phyloP scores from a whole-genome alignment of 2,113 vertebrate genomes.

The Vicugna pacos region DNA sequence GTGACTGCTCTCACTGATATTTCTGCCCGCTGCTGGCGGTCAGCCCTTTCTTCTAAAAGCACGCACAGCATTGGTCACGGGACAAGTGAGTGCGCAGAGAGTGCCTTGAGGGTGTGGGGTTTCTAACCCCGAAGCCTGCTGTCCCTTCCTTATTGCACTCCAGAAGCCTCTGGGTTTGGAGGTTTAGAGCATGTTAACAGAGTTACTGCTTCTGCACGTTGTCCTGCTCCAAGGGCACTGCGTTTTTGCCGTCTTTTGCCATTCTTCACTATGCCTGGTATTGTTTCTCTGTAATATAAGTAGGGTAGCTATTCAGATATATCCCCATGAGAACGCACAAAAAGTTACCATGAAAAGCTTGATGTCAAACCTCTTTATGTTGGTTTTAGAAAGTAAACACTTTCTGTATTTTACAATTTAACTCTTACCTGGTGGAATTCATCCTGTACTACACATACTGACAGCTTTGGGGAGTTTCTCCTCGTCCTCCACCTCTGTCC shows the following conservation, averaged over 20 bases:
- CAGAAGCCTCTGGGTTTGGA: background rate
- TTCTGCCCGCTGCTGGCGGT: conserved; percentile 1
- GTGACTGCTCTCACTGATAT: conserved; percentile 56
- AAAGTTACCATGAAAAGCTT: background rate
- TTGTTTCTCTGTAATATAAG: background rate
- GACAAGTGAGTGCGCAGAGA: background rate
- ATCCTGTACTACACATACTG: background rate
- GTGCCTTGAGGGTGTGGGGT: background rate
- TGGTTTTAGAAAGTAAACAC: background rate
- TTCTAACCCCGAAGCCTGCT: background rate
- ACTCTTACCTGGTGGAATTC: background rate
- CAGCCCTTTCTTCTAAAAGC: conserved; percentile 63
- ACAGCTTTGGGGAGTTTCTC: background rate
- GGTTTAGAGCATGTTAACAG: background rate
- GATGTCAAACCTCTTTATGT: background rate
- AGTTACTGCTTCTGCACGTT: background rate
- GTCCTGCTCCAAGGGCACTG: background rate
- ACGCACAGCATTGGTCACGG: background rate
- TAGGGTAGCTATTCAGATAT: background rate
- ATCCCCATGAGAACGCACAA: background rate
- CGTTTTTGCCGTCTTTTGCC: background rate
- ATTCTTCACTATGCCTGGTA: background rate
- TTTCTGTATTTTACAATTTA: background rate
- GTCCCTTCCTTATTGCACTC: background rate
- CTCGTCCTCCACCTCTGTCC: background rate